Evolutionary conservation across 2,888 invertebrate genomes (phyloP).

Genomic region (Hesperia comma): DNA sequence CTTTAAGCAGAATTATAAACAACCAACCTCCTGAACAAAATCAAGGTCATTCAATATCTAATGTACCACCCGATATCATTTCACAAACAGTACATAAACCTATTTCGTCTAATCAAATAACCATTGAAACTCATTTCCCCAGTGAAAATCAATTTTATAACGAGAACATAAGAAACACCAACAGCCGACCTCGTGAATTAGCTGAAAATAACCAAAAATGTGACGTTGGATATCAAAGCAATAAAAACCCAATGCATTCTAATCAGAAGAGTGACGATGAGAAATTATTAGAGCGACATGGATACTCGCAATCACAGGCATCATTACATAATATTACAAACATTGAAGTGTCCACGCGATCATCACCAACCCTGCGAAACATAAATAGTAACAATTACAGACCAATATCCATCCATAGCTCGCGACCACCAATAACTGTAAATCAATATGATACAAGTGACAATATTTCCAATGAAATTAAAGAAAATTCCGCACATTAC

Average conservation of each 20-base stretch:
- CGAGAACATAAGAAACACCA: constrained; percentile 50
- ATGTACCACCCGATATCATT: constrained; percentile 76
- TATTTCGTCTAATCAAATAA: constrained; percentile 69
- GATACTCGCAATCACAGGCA: constrained; percentile 65
- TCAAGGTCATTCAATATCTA: constrained; percentile 51
- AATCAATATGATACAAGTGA: constrained; percentile 63
- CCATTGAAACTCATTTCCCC: constrained; percentile 78
- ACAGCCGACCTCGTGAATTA: constrained; percentile 53
- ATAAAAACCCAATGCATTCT: constrained; percentile 58
- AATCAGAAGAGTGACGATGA: constrained; percentile 82
- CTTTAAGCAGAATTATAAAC: constrained; percentile 73
- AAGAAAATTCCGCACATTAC: constrained; percentile 75
- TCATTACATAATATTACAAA: constrained; percentile 80
- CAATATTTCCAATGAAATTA: constrained; percentile 69
- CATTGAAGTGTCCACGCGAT: constrained; percentile 76
- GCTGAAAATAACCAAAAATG: constrained; percentile 59
- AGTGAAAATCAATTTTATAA: constrained; percentile 63
- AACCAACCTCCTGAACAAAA: constrained; percentile 63
- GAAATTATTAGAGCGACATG: constrained; percentile 74
- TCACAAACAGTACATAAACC: constrained; percentile 77
- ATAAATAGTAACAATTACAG: constrained; percentile 68
- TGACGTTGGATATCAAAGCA: constrained; percentile 67
- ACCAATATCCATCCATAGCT: constrained; percentile 75
- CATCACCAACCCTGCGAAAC: constrained; percentile 62
- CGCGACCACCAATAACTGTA: constrained; percentile 60